Conservation (phyloP, 2,888 invertebrate genomes). For the Eulithis testata region DNA sequence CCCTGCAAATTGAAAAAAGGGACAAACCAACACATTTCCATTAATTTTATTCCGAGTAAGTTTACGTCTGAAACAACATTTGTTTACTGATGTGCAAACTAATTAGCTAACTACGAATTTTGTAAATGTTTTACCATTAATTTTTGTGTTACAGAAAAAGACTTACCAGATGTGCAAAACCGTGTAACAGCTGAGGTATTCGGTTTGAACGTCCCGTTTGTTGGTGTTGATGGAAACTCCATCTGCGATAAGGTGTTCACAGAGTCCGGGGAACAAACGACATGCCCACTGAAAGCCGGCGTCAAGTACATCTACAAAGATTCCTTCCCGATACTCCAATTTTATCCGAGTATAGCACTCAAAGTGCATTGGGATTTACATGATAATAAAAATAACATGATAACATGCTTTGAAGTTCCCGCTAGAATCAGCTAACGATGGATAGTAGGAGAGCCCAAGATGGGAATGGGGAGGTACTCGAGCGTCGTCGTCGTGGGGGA, state of each 20-base stretch:
- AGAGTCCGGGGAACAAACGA: slow-evolving; percentile 82
- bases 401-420: slow-evolving; percentile 87
- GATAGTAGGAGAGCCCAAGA: no score
- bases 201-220: slow-evolving; percentile 88
- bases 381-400: slow-evolving; percentile 67
- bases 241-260: slow-evolving; percentile 87
- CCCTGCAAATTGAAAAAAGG: slow-evolving; percentile 88
- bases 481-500: no score
- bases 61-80: not conserved
- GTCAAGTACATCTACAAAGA: slow-evolving; percentile 89
- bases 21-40: slow-evolving; percentile 78
- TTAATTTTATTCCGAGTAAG: slow-evolving; percentile 86
- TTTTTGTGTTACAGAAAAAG: slow-evolving; percentile 73
- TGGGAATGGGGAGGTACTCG: no score
- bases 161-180: slow-evolving; percentile 83
- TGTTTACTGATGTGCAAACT: not conserved
- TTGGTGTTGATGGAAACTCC: slow-evolving; percentile 89
- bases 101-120: not conserved
- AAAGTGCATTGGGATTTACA: slow-evolving; percentile 87
- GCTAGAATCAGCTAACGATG: slow-evolving; percentile 81
- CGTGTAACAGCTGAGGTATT: slow-evolving; percentile 86
- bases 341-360: slow-evolving; percentile 81
- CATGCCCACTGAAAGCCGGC: slow-evolving; percentile 89
- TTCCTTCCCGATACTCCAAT: slow-evolving; percentile 78
- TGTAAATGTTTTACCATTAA: not conserved